A percentile compares a stretch with the other conserved stretches of the same genome.
These are phyloP conservation scores for Acanthornis magna DNA, from an alignment of 2,797 vertebrate species.

Conservation along the genomic window DNA sequence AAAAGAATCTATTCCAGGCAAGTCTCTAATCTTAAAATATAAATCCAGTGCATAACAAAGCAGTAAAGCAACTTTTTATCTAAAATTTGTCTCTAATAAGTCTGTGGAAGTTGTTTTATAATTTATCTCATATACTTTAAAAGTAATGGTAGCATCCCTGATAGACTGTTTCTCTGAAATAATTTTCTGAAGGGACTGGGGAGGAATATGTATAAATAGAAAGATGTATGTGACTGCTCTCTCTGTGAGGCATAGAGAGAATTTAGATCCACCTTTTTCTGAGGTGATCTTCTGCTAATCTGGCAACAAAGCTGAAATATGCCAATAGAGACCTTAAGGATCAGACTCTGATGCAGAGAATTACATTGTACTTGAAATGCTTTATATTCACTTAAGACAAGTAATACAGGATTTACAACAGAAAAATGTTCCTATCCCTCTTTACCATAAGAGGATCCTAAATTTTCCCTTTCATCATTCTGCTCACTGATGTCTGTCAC, in stretches of 20 bases:
- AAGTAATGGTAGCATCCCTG: neutral
- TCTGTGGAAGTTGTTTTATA: neutral
- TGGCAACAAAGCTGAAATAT: neutral
- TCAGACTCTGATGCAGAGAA: neutral
- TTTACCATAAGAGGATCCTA: neutral
- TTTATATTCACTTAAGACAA: neutral
- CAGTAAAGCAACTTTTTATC: neutral
- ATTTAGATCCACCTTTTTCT: neutral
- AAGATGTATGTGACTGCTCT: neutral
- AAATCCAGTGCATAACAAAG: neutral
- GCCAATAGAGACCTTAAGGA: neutral
- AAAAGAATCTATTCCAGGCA: neutral
- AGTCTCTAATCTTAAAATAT: neutral
- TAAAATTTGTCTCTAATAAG: neutral
- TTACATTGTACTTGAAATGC: neutral
- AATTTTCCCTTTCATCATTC: constrained; percentile 20
- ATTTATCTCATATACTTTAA: neutral
- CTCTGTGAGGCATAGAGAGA: neutral
- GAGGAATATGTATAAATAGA: neutral
- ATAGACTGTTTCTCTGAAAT: neutral
- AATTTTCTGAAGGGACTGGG: neutral
- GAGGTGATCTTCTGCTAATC: neutral
- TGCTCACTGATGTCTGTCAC: constrained; percentile 8
- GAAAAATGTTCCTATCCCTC: neutral
- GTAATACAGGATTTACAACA: neutral